Evolutionary conservation across 1,140 invertebrate genomes (phyloP), one percentile per base, ranked within the genome.

Genomic region (Drosophila sproati): DNA sequence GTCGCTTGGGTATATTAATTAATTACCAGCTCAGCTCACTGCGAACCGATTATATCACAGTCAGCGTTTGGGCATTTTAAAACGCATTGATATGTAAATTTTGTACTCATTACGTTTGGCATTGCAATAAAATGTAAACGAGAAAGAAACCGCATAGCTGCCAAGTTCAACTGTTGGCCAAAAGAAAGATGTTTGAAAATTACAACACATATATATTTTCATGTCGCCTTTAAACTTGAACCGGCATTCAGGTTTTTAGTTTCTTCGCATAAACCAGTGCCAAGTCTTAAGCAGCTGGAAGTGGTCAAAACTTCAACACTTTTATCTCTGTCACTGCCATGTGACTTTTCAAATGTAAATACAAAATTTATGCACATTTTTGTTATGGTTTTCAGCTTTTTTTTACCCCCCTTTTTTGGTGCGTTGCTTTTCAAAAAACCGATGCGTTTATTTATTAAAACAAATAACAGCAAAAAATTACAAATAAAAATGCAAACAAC

Each of bases 51-150:
- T 87, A 88, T 83, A 81, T 82, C 80, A 88, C 73, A 64, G 79
- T 34, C 41, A 55, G 52, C 54, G 71, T 10, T 43, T 3, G 57
- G 67, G 28, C 51, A 41, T 54, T 69, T 56, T 35, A 39, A 55
- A 56, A 51, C 50, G 48, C 82, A 71, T 88, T 88, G 82, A 87
- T 82, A 87, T 87, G 82, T 72, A 88, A 88, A 87, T 86, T 87
- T 74, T 20, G 45, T 35, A 71, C 39, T 71, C 68, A 54, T 71
- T 77, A 69, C 68, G 29, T 47, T 47, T 55, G 48, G 62, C 55
- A 70, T 62, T 62, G 57, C 60, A 34, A 41, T 37, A 52, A 39
- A 39, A 7, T 20, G 1, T 20, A 20, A 20, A 20, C 20, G 8
- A 28, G 57, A 64, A 47, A 64, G 5, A 39, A 72, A 52, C 45